A percentile compares a stretch with the other conserved stretches of the same genome.
phyloP scores from a whole-genome alignment of 2,113 vertebrate species.

The Engraulis encrasicolus region DNA sequence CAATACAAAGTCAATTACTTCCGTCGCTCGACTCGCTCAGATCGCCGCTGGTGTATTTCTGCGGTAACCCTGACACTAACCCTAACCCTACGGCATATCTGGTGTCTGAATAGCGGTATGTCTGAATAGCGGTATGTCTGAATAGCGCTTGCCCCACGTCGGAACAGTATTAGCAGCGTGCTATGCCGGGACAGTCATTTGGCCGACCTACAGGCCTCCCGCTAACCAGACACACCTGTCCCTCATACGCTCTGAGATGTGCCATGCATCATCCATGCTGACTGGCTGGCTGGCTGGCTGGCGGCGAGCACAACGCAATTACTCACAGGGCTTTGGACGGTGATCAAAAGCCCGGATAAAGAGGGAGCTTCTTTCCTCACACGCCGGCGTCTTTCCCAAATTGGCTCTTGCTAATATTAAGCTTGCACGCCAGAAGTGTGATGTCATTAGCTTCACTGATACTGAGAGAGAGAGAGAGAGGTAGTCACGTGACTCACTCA shows the following conservation, averaged over 20 bases:
- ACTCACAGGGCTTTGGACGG: not conserved
- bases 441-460: not conserved
- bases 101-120: no score
- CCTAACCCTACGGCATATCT: no score
- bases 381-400: not conserved
- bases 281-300: no score
- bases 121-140: no score
- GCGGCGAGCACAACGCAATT: not conserved
- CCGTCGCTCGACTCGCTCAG: no score
- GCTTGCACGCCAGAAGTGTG: not conserved
- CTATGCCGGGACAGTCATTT: not conserved
- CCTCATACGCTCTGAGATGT: not conserved
- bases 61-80: no score
- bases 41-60: no score
- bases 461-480: not conserved
- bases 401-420: not conserved
- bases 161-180: not conserved
- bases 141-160: no score
- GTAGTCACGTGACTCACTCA: not conserved
- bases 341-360: not conserved
- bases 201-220: conserved; percentile 8
- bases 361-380: not conserved
- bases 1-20: no score
- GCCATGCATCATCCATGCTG: not conserved
- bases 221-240: conserved; percentile 6